These are phyloP conservation scores for Pedetes capensis DNA, from an alignment of 2,113 vertebrate genomes.

Conservation along the genomic window DNA sequence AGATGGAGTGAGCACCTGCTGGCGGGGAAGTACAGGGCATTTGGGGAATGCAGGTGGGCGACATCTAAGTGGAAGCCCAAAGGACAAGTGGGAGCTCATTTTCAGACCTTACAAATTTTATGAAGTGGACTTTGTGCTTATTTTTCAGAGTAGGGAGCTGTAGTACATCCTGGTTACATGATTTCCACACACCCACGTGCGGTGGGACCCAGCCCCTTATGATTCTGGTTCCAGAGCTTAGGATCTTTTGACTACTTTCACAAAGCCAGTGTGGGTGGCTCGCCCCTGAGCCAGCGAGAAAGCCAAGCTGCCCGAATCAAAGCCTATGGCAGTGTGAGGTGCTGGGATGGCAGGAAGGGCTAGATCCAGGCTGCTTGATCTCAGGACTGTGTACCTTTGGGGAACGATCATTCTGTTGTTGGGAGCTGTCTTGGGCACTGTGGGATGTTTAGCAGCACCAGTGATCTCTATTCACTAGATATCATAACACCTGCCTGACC, in stretches of 20 bases:
- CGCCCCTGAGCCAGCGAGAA: background rate
- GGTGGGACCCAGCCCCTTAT: background rate
- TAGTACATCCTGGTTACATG: background rate
- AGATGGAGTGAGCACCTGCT: background rate
- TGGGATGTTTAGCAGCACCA: background rate
- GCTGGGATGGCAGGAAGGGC: background rate
- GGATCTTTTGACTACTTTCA: background rate
- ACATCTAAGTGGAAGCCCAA: background rate
- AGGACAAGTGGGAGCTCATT: rapidly evolving
- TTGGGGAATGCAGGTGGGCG: background rate
- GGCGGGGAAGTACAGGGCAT: no score
- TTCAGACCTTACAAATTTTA: background rate
- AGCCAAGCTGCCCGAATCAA: background rate
- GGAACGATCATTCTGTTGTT: background rate
- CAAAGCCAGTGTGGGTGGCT: background rate
- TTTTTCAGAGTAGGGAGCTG: background rate
- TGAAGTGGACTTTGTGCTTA: background rate
- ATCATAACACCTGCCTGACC: background rate
- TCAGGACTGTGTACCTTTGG: background rate
- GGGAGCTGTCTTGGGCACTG: background rate
- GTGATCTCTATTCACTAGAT: background rate
- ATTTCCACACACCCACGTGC: rapidly evolving
- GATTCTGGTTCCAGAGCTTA: background rate
- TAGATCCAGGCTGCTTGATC: background rate
- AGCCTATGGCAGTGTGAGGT: background rate